Evolutionary conservation across 2,888 invertebrate genomes (phyloP).

Genomic region (Ichneumon xanthorius): DNA sequence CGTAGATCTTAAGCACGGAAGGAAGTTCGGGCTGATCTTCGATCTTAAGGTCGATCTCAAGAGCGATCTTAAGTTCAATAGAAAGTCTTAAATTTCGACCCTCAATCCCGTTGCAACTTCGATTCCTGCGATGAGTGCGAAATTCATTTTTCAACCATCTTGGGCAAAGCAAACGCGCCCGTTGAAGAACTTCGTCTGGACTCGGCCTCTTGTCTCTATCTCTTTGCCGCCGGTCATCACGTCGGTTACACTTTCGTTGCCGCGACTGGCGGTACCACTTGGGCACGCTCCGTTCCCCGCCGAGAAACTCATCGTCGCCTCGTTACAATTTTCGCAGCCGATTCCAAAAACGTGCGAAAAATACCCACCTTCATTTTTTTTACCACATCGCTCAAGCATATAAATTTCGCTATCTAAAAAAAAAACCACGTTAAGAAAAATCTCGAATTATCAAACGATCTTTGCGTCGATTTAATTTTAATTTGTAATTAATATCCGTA

Average conservation of each 20-base stretch:
- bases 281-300: slow-evolving; percentile 68
- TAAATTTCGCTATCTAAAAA: neutral
- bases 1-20: no score
- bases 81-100: no score
- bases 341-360: slow-evolving; percentile 44
- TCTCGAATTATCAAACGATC: no score
- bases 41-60: no score
- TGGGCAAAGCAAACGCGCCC: neutral
- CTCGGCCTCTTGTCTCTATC: slow-evolving; percentile 27
- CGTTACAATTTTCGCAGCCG: slow-evolving; percentile 33
- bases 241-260: slow-evolving; percentile 82
- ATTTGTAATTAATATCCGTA: neutral
- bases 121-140: neutral
- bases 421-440: neutral
- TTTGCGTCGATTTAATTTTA: neutral
- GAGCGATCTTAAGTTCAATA: no score
- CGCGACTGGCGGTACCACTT: slow-evolving; percentile 81
- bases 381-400: neutral
- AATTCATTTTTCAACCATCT: neutral
- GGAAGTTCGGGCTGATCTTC: no score
- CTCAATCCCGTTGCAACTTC: neutral
- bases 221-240: slow-evolving; percentile 66
- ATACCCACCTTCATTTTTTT: neutral
- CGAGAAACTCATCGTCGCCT: slow-evolving; percentile 56
- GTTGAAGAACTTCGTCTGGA: slow-evolving; percentile 1